Base-by-base conservation (phyloP, 1,140 invertebrate species). In the Drosophila auraria region DNA sequence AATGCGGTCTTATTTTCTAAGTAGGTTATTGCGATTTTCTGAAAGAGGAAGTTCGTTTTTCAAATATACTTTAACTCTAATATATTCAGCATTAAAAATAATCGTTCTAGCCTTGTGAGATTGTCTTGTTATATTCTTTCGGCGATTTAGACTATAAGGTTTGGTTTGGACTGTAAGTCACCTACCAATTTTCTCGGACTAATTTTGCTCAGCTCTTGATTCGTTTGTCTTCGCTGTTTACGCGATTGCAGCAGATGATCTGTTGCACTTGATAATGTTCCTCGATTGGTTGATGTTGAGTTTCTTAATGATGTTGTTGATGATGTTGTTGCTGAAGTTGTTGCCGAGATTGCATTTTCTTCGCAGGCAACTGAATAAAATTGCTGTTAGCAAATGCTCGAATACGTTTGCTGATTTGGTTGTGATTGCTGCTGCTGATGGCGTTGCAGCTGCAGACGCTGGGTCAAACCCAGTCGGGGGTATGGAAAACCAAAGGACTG, bases 141-240 rank as follows among this genome's bases (percentile, higher is more conserved):
- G n/a, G 11, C 30, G 20, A 23, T 23, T 23, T 23, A 9, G 14
- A 23, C 20, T 57, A 23, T 38, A 25, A n/a, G 23, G 6, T 33
- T 51, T 69, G 66, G 47, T 38, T 70, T 11, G 30, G 57, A 38
- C 49, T 54, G 49, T 36, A 25, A 63, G 80, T 81, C 83, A 86
- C 83, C 83, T 86, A 86, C 83, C 83, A 86, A 86, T 86, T 86
- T 86, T 47, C 68, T 80, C 75, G 76, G 83, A 86, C 83, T 86
- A 87, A 80, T 83, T 82, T 79, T 72, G 71, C 76, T 76, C 77
- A 76, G 71, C 81, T 77, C 79, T 68, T 77, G 82, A 65, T 77
- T 79, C 57, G 66, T 63, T 51, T 82, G 80, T 71, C 59, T 40
- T 75, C 74, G 78, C 61, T 62, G 59, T 61, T 82, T 73, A 63